Evolutionary conservation across 35 echinoderm and acorn worm species (phyloP), one percentile per base, ranked within the genome.

Genomic region (Amphiura filiformis): DNA sequence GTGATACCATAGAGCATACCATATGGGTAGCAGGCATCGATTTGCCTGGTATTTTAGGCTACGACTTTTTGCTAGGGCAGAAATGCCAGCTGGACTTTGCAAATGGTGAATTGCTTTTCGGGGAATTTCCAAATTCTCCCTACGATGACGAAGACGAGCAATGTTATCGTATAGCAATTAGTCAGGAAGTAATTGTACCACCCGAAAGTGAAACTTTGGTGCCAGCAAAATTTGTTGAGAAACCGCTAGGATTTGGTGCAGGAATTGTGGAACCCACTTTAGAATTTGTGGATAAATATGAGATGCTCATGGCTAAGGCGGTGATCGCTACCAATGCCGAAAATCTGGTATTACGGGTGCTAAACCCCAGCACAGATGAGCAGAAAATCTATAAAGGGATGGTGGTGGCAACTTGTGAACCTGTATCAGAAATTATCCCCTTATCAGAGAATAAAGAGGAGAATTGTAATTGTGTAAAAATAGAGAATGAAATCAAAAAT

Each of bases 11-110:
- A 78, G 34, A 87, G 35, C 90, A 87, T 56, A 78, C 86, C 64
- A 42, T 92, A 18, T 92, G 84, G 90, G 90, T 92, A 34, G 84
- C 90, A n/a, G 47, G 81, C 28, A 86, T 81, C 0, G 37, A 82
- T 22, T 39, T 76, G 23, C 33, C 80, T 26, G 84, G 84, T 76
- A 70, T 82, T 34, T 82, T 92, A 78, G 82, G 89, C 30, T 91
- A 91, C 36, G 40, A 86, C 42, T 85, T 91, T 49, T 32, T 92
- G 31, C 37, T 26, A 18, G 87, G 61, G 40, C 65, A 87, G 20
- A 82, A 87, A 39, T 87, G 90, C 61, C 80, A 34, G 14, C 37
- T 92, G 0, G 90, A 92, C 35, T 38, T 84, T 31, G 80, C 36
- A 26, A 61, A 32, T 31, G 57, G 65, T 86, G 83, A 80, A 65